Conservation (phyloP, 35 echinoderm and acorn worm species). For the Ptychodera flava region DNA sequence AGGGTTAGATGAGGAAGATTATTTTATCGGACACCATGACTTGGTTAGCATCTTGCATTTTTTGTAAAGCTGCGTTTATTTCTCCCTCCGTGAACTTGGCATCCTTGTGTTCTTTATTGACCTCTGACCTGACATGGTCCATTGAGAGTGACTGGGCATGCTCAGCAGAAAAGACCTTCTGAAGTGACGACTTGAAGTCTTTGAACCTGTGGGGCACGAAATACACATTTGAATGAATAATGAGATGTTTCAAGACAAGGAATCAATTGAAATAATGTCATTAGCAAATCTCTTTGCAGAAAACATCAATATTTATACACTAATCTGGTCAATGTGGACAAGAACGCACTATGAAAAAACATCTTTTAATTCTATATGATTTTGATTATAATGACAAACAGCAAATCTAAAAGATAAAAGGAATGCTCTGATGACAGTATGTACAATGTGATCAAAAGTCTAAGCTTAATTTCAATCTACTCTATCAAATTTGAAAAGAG, state of each 20-base stretch:
- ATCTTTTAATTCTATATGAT: no score
- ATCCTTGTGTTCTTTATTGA: slow-evolving; percentile 57
- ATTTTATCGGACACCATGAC: slow-evolving; percentile 89
- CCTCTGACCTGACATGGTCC: slow-evolving; percentile 36
- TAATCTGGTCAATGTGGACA: no score
- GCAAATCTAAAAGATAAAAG: no score
- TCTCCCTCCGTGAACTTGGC: slow-evolving; percentile 53
- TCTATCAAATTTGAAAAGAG: no score
- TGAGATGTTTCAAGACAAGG: not conserved
- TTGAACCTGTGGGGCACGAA: slow-evolving; percentile 61
- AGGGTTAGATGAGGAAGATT: slow-evolving; percentile 90
- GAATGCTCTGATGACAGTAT: no score
- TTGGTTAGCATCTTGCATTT: slow-evolving; percentile 98
- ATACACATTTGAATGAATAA: slow-evolving; percentile 6
- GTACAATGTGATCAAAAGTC: no score
- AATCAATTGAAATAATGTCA: no score
- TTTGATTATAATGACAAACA: no score
- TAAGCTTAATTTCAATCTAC: no score
- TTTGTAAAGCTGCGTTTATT: slow-evolving; percentile 48
- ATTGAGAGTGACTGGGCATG: slow-evolving; percentile 68
- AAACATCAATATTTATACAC: no score
- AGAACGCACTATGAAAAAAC: no score
- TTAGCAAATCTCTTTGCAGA: no score
- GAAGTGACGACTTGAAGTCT: slow-evolving; percentile 49
- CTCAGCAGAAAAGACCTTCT: slow-evolving; percentile 54